Evolutionary conservation across 2,797 vertebrate genomes (phyloP), one percentile per base, ranked within the genome.

Genomic region (Sus cebifrons): DNA sequence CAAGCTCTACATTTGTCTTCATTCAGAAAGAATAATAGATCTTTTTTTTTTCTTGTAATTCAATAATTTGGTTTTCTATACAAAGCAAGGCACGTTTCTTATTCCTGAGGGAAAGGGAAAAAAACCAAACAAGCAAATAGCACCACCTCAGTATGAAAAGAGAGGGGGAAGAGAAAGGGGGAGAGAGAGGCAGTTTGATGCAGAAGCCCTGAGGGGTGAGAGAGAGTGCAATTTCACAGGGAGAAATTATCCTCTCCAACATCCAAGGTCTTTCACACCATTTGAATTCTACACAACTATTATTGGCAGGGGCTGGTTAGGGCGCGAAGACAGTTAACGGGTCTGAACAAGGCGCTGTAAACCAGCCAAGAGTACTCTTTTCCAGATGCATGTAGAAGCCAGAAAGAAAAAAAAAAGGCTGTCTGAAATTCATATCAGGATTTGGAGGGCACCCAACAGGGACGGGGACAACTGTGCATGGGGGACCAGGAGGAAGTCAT

Each of bases 1-100:
- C 88, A 73, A 92, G 86, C 90, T 89, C 68, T 68, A 23, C 86
- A 97, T 97, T 94, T 97, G 83, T 97, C 96, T 97, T 97, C 96
- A 94, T 97, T 97, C 86, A 74, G 67, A 96, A 95, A 65, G 95
- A 93, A 75, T 87, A 71, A 96, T 68, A 91, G 71, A 93, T 95
- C 93, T 89, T 44, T 89, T 65, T 65, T 65, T 54, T 68, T 88
- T 73, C 49, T 82, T 18, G 6, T 96, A 97, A 97, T 97, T 97
- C 92, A 95, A 70, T 95, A 86, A 97, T 97, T 96, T 96, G 68
- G 52, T 94, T 96, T 97, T 78, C 81, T 94, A 67, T 94, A 92
- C 67, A 86, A 79, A 94, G 73, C 86, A 95, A 94, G 95, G 95
- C 86, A 96, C 84, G 87, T 91, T 95, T 94, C 65, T 94, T 94